These are phyloP conservation scores for Andrena fulva DNA, from an alignment of 2,888 invertebrate genomes.

Conservation along the genomic window DNA sequence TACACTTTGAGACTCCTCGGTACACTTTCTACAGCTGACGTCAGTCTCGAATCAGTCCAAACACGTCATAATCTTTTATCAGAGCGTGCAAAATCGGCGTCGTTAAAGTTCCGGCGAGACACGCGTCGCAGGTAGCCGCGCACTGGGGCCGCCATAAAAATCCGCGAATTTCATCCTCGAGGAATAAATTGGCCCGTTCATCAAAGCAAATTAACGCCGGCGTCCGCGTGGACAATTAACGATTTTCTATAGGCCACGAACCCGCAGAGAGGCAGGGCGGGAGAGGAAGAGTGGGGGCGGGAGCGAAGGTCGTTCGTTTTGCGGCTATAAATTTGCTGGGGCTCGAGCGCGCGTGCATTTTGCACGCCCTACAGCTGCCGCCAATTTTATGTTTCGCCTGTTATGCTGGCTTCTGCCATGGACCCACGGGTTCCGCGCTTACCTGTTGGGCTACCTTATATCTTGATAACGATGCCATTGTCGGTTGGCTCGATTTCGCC, in stretches of 20 bases:
- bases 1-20: too few species aligned
- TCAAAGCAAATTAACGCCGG: slow-evolving; percentile 79
- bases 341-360: slow-evolving; percentile 23
- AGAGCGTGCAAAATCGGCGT: background rate
- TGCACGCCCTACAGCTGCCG: slow-evolving; percentile 47
- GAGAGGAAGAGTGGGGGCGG: background rate
- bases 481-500: slow-evolving; percentile 33
- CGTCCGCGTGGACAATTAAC: slow-evolving; percentile 80
- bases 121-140: slow-evolving; percentile 7
- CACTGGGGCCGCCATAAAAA: slow-evolving; percentile 43
- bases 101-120: background rate
- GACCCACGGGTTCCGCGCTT: slow-evolving; percentile 32
- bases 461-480: slow-evolving; percentile 43
- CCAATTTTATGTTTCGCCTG: slow-evolving; percentile 57
- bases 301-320: slow-evolving; percentile 73
- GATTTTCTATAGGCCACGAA: slow-evolving; percentile 82
- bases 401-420: slow-evolving; percentile 10
- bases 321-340: slow-evolving; percentile 77
- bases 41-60: too few species aligned
- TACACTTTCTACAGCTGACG: too few species aligned
- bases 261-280: slow-evolving; percentile 56
- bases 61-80: background rate
- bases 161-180: slow-evolving; percentile 37
- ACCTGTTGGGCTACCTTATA: slow-evolving; percentile 58
- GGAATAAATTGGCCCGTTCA: slow-evolving; percentile 78